Base-by-base conservation (phyloP, 2,888 invertebrate species). In the Drosophila neoperkinsi region DNA sequence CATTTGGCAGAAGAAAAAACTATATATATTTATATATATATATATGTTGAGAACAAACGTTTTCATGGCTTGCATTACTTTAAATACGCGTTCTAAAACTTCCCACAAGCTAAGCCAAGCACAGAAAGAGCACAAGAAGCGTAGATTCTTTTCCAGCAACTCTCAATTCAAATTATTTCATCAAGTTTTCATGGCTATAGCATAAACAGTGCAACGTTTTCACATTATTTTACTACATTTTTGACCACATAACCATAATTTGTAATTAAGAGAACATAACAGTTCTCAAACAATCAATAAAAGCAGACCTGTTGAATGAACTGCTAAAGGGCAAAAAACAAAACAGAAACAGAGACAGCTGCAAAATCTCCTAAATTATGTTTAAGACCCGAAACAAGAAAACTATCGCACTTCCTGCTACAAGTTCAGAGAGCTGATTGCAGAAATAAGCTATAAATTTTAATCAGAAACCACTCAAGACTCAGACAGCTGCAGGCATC, bases 121-220 rank as follows among this genome's bases (percentile, higher is more conserved):
- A 16, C 53, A 13, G 51, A 18, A 18, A 30, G 6, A 51, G 46
- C 30, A 31, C 18, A 21, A 10, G 10, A 34, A 34, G 3, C 36
- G 5, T 18, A 25, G 38, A 25, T 38, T 38, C 0, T 18, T 46
- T 38, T 53, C 49, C 13, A n/a, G 16, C 25, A 18, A 67, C 25
- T 33, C 21, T 28, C 6, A n/a, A 5, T 1, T 21, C 33, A 41
- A 64, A 64, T 56, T 5, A 18, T 67, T 55, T 68, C 30, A 49
- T 36, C 36, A 68, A 62, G 58, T 67, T 66, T 21, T 21, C 34
- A 33, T 28, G 21, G 41, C 11, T 33, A 16, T 41, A 28, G 18
- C 30, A 13, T 31, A 46, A n/a, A 16, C 36, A 30, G n/a, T 10
- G 56, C 16, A 16, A 10, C 16, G 25, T 30, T 21, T 34, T n/a